phyloP scores from a whole-genome alignment of 2,113 vertebrate genomes.

The Callipepla californica region DNA sequence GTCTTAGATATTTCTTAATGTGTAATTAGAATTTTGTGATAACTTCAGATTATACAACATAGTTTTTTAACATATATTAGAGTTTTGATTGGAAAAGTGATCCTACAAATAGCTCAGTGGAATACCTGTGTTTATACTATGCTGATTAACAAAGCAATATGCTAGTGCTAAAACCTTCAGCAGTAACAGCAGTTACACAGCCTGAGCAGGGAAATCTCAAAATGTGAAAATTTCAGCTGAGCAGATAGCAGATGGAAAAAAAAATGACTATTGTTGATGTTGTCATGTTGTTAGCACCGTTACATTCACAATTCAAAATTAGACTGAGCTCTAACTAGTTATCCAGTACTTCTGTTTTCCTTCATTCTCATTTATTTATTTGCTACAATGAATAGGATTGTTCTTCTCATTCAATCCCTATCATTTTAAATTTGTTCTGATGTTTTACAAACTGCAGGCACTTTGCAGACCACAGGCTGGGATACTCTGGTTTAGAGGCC shows the following conservation, averaged over 20 bases:
- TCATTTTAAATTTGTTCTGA: not conserved
- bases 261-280: too few relatives aligned
- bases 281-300: not conserved
- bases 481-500: not conserved
- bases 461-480: not conserved
- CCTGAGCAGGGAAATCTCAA: not conserved
- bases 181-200: not conserved
- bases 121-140: not conserved
- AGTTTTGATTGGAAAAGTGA: not conserved
- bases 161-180: not conserved
- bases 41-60: not conserved
- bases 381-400: not conserved
- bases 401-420: not conserved
- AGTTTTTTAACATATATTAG: not conserved
- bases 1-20: not conserved
- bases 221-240: not conserved
- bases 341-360: not conserved
- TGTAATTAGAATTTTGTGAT: not conserved
- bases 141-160: not conserved
- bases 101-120: not conserved
- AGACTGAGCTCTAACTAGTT: not conserved
- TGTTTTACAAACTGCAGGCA: not conserved
- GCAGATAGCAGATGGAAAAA: not conserved
- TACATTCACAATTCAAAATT: not conserved
- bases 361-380: not conserved